Base-by-base conservation (phyloP, 2,113 vertebrate genomes). In the Pseudolaguvia tuberculata region DNA sequence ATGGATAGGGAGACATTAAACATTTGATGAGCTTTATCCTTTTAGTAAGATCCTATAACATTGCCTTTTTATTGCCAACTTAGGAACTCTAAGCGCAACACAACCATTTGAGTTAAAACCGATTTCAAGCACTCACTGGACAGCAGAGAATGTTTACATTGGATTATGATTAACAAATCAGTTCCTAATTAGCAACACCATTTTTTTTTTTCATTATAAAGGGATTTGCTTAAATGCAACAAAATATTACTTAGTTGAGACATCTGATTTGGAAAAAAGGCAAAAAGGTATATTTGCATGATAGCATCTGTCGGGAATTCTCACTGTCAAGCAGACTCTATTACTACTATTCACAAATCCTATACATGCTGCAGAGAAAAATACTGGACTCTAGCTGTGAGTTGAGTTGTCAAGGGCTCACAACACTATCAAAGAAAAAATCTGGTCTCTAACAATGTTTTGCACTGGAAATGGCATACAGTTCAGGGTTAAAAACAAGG, bases 1-100 rank as follows among this genome's bases (percentile, higher is more conserved):
- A 87, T 81, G 80, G 82, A 55, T 71, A 70, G 85, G 82, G 83
- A 84, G 83, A 79, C 72, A 78, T 76, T 88, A 80, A 86, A 87
- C 87, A 77, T 88, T 89, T 90, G 84, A 91, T 89, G 88, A 87
- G 82, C 71, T 47, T 39, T 56, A 83, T 70, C 67, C 73, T 77
- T 84, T 87, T 84, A 87, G 84, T 82, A 84, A 82, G 76, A 58
- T 69, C 79, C 73, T 72, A 76, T 39, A 71, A 20, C 57, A 12
- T 53, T 80, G 79, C 70, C 80, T 79, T 62, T 68, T 72, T 83
- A 76, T 67, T 83, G 79, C 79, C 82, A 76, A 86, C 78, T 82
- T 78, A 84, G 17, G 69, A 77, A 21, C 72, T 80, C 55, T 53
- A 45, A 57, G 45, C 63, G 74, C 53, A 50, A 10, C 48, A 53